Evolutionary conservation across 1,140 invertebrate species (phyloP), one percentile per base, ranked within the genome.

Genomic region (Drosophila aff.): DNA sequence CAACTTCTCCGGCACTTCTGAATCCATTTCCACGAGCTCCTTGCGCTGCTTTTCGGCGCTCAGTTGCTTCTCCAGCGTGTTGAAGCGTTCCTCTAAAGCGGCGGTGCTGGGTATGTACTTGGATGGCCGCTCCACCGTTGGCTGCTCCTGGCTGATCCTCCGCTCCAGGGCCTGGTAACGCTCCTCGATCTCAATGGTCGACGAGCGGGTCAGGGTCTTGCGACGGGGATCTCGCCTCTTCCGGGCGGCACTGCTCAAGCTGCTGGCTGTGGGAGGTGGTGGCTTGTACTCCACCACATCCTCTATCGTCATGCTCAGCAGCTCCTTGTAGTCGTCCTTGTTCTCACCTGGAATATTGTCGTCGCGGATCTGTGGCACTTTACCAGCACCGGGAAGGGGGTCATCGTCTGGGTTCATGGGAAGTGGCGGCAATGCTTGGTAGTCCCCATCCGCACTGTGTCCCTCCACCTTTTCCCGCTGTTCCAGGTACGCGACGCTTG

Each of bases 141-240:
- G 44, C 18, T 81, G 75, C 18, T 87, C 84, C 53, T 83, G 77
- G 50, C 84, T 92, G 9, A 92, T 40, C 8, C 76, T 66, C 8
- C 74, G 73, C 41, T 92, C 89, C 1, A 92, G n/a, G 0, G 85
- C 89, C 57, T 85, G 76, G 50, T 82, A 92, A 9, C 89, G 75
- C 40, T 92, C 89, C 50, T 92, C 91, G 18, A 91, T 73, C n/a
- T 92, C 91, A n/a, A 92, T 90, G 3, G 91, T 92, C 0, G 91
- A 80, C 0, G 87, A 92, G 28, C 87, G 73, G 7, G 91, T 90
- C 3, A 92, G 38, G 0, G 91, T 92, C 40, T 84, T 73, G 1
- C 91, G 73, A 11, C 91, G 62, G 2, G 84, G 91, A 78, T 92
- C 91, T 15, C 91, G 46, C 26, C 91, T 76, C 15, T 92, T 92